These are phyloP conservation scores for Bruchidius siliquastri DNA, from an alignment of 2,888 invertebrate species.

Conservation along the genomic window DNA sequence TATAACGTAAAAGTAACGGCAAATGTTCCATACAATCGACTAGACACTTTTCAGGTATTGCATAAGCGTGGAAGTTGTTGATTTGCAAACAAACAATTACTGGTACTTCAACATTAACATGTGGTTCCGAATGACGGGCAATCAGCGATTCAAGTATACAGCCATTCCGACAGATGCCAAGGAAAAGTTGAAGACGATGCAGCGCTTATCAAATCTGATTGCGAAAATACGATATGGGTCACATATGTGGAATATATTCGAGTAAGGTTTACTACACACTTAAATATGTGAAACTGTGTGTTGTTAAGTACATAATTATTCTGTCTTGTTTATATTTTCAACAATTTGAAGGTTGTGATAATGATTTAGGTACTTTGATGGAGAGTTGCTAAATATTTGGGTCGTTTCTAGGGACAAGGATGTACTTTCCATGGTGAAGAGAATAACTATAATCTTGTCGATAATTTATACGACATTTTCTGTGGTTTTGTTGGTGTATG, in stretches of 20 bases:
- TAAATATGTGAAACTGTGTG: too few relatives aligned
- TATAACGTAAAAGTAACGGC: too few relatives aligned
- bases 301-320: too few relatives aligned
- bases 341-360: too few relatives aligned
- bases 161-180: constrained; percentile 1
- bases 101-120: constrained; percentile 27
- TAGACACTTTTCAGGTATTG: too few relatives aligned
- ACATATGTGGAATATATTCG: constrained; percentile 16
- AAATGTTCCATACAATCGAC: too few relatives aligned
- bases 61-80: constrained; percentile 26
- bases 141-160: constrained; percentile 8
- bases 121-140: constrained; percentile 23
- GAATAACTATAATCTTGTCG: constrained; percentile 27
- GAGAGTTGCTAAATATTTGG: too few relatives aligned
- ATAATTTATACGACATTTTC: constrained; percentile 23
- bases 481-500: constrained; percentile 21
- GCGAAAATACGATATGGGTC: neutral
- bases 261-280: too few relatives aligned
- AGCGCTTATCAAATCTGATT: neutral
- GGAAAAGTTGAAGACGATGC: neutral
- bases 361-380: too few relatives aligned
- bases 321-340: too few relatives aligned
- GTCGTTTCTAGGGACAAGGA: too few relatives aligned
- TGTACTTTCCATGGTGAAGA: constrained; percentile 19
- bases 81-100: constrained; percentile 26